These are phyloP conservation scores for Diogma glabrata DNA, from an alignment of 2,888 invertebrate species.

Conservation along the genomic window DNA sequence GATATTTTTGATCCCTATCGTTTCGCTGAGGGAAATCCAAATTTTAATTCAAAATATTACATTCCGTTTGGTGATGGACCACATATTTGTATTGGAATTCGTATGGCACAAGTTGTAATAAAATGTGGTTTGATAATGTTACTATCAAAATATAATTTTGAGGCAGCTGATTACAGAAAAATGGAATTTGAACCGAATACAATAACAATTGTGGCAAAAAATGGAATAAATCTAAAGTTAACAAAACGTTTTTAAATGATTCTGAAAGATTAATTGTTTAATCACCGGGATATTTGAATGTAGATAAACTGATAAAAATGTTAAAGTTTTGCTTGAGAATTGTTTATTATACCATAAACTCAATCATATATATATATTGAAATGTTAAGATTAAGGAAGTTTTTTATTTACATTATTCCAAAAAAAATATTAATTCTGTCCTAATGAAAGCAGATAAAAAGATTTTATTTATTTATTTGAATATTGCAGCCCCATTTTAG, in stretches of 20 bases:
- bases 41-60: slow-evolving; percentile 7
- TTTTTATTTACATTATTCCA: no score
- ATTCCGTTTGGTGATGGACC: slow-evolving; percentile 14
- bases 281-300: no score
- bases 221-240: slow-evolving; percentile 27
- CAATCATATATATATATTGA: no score
- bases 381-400: no score
- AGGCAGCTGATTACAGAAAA: slow-evolving; percentile 20
- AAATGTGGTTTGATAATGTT: background rate
- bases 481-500: no score
- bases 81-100: slow-evolving; percentile 11
- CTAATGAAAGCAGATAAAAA: no score
- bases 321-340: no score
- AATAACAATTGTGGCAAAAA: slow-evolving; percentile 26
- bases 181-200: slow-evolving; percentile 29
- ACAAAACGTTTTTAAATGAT: slow-evolving; percentile 14
- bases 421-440: no score
- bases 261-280: no score
- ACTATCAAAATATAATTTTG: background rate
- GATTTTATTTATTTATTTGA: no score
- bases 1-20: slow-evolving; percentile 12
- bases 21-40: background rate
- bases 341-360: no score
- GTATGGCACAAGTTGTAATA: slow-evolving; percentile 2
- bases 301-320: no score